Conservation (phyloP, 2,888 invertebrate species). For the Arrhopalites spinosus region DNA sequence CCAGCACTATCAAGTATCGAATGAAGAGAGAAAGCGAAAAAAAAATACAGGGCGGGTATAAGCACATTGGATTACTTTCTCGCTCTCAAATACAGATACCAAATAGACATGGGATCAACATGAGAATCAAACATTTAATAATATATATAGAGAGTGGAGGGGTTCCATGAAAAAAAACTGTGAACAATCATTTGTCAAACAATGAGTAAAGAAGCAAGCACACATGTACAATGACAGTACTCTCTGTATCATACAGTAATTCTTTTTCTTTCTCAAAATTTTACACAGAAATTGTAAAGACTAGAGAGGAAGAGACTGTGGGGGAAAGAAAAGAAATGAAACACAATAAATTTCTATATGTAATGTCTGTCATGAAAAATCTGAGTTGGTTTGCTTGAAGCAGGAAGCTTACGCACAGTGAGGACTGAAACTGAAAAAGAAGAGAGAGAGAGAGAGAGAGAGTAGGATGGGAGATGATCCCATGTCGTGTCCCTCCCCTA, state of each 20-base stretch:
- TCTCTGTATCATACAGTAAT: too few relatives aligned
- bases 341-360: too few relatives aligned
- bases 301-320: neutral
- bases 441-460: neutral
- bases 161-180: neutral
- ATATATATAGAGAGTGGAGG: neutral
- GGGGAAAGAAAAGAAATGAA: too few relatives aligned
- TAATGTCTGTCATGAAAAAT: too few relatives aligned
- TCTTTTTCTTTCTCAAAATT: too few relatives aligned
- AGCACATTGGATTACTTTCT: constrained; percentile 14
- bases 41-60: neutral
- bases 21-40: neutral
- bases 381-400: too few relatives aligned
- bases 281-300: neutral
- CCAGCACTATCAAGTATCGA: neutral
- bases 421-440: constrained; percentile 20
- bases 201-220: constrained; percentile 18
- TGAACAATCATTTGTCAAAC: constrained; percentile 29
- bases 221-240: neutral
- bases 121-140: constrained; percentile 14
- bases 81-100: neutral
- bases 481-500: constrained; percentile 17
- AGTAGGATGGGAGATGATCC: neutral
- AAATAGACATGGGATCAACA: neutral
- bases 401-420: neutral